These are phyloP conservation scores for Sanderia malayensis DNA, from an alignment of 30 jellyfish, hydroid and myxozoan genomes.

Conservation along the genomic window DNA sequence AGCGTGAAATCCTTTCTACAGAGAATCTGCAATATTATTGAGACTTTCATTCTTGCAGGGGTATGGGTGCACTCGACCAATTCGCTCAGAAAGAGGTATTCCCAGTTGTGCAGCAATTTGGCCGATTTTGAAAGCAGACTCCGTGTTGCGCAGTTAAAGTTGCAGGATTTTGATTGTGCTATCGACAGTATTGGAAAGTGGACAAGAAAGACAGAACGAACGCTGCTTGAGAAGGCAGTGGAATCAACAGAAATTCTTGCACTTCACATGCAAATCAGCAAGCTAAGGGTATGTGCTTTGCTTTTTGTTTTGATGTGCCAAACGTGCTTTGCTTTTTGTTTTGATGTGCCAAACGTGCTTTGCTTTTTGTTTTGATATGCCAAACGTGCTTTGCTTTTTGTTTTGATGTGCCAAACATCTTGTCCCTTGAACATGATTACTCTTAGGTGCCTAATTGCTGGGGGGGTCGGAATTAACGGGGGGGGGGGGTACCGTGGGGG, in stretches of 20 bases:
- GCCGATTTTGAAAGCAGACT: constrained; percentile 79
- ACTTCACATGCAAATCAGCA: constrained; percentile 74
- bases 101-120: constrained; percentile 61
- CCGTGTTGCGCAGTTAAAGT: constrained; percentile 64
- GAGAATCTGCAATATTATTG: too few species aligned
- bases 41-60: constrained; percentile 43
- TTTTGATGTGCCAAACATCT: too few species aligned
- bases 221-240: constrained; percentile 50
- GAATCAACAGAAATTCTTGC: constrained; percentile 62
- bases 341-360: too few species aligned
- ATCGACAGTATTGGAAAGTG: constrained; percentile 61
- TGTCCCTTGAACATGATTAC: too few species aligned
- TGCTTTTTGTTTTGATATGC: too few species aligned
- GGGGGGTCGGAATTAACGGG: too few species aligned
- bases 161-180: constrained; percentile 78
- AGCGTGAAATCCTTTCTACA: too few species aligned
- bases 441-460: neutral
- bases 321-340: too few species aligned
- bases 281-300: constrained; percentile 60
- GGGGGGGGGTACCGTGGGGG: too few species aligned
- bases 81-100: constrained; percentile 68
- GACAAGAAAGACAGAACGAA: constrained; percentile 59
- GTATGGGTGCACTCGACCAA: constrained; percentile 88
- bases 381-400: too few species aligned
- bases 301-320: too few species aligned